Base-by-base conservation (phyloP, 1,140 invertebrate species). In the Adoxophyes honmai region DNA sequence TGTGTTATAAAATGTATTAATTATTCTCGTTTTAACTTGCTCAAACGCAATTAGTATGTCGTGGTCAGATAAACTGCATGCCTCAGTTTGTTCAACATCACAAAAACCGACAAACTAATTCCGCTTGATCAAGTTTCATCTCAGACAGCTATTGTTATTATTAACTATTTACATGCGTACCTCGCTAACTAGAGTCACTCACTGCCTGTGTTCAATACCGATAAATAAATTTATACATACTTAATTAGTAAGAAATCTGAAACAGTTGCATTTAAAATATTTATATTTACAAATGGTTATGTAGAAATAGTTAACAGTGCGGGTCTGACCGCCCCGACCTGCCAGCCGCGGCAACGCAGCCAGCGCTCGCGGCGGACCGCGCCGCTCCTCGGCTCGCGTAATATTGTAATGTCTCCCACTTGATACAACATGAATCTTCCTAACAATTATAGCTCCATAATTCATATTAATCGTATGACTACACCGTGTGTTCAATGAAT, bases 151-250 rank as follows among this genome's bases (percentile, higher is more conserved):
- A 28, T 28, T 28, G 21, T 28, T 28, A 28, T 28, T 3, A 28
- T 28, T 28, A 28, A 28, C 21, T 28, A 28, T 44, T 21, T 48
- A 48, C 42, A 44, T 44, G 39, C 39, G 39, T 44, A 18, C 39
- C 15, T 18, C 39, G 39, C 14, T 44, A 44, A 44, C 18, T 28
- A 28, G 21, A 33, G 16, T 48, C 42, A 18, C 42, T 48, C 42
- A 48, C 42, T 48, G 42, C 42, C 42, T 33, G 42, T 48, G 42
- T 48, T 48, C 42, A 48, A 48, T 48, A 48, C 5, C 18, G n/a
- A 48, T 48, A 33, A n/a, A 48, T 48, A 18, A 21, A 48, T 48
- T 48, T 48, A 48, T 6, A 3, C 21, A 28, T 48, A 48, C 9
- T 18, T 48, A 6, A 48, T 18, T 44, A 21, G 14, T 48, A 21